phyloP scores from a whole-genome alignment of 2,113 vertebrate genomes.

The Puffinus mauretanicus region DNA sequence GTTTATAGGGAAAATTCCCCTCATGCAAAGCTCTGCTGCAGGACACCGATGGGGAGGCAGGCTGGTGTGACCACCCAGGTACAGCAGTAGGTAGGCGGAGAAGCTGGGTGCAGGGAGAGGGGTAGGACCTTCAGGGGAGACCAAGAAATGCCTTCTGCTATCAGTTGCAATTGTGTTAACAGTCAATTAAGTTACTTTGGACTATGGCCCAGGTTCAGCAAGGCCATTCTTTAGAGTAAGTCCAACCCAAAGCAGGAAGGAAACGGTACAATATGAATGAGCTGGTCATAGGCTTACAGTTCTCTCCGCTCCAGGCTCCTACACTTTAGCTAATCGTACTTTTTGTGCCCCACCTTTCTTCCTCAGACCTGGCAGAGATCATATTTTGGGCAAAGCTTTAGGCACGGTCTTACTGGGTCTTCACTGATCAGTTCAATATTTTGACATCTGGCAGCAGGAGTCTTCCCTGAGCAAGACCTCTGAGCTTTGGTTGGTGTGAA shows the following conservation, averaged over 20 bases:
- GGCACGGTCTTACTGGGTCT: background rate
- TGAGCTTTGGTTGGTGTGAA: background rate
- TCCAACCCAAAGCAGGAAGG: background rate
- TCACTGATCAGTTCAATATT: background rate
- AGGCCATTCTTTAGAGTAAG: background rate
- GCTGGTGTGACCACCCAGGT: background rate
- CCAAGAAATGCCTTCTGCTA: background rate
- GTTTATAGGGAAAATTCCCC: background rate
- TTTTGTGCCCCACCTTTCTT: background rate
- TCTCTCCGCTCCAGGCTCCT: background rate
- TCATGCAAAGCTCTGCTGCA: background rate
- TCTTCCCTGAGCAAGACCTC: background rate
- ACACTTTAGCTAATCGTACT: background rate
- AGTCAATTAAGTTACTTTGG: background rate
- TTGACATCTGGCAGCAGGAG: background rate
- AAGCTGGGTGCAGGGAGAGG: background rate
- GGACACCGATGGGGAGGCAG: fast-evolving
- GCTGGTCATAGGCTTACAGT: background rate
- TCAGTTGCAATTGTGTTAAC: background rate
- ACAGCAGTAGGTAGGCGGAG: background rate
- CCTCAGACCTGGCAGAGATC: background rate
- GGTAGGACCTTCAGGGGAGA: background rate
- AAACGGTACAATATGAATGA: background rate
- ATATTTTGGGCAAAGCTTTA: background rate
- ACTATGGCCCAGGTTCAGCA: background rate